phyloP scores from a whole-genome alignment of 2,888 invertebrate species.

The Lasioglossum oenotherae region DNA sequence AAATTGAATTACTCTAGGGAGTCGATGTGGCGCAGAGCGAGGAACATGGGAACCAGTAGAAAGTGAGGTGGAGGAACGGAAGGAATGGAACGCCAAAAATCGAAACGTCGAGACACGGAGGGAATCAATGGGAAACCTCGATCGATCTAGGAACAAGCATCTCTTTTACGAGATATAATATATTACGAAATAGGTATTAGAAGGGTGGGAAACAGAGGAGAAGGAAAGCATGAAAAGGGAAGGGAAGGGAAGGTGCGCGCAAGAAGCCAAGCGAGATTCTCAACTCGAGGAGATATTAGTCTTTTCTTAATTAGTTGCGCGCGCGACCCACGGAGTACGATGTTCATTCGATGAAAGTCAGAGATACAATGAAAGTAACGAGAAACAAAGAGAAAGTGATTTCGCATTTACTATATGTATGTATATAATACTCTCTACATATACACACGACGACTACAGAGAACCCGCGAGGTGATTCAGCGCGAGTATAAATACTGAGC shows the following conservation, averaged over 20 bases:
- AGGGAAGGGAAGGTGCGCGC: neutral
- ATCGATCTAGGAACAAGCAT: constrained; percentile 26
- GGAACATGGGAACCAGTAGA: neutral
- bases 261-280: constrained; percentile 62
- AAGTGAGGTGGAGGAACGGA: too few relatives aligned
- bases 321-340: constrained; percentile 30
- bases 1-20: constrained; percentile 38
- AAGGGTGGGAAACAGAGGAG: constrained; percentile 20
- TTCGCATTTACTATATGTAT: constrained; percentile 76
- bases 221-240: neutral
- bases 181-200: constrained; percentile 37
- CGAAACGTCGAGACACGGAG: neutral
- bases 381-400: constrained; percentile 45
- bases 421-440: constrained; percentile 57
- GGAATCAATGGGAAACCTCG: constrained; percentile 7
- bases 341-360: constrained; percentile 5
- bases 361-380: constrained; percentile 64
- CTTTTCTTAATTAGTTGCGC: constrained; percentile 79
- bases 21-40: neutral
- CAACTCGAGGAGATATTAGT: constrained; percentile 77
- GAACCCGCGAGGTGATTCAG: constrained; percentile 69
- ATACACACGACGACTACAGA: neutral
- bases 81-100: neutral
- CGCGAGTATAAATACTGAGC: constrained; percentile 71
- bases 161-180: constrained; percentile 50